Evolutionary conservation across 2,113 vertebrate genomes (phyloP).

Genomic region (Halichoerus grypus): DNA sequence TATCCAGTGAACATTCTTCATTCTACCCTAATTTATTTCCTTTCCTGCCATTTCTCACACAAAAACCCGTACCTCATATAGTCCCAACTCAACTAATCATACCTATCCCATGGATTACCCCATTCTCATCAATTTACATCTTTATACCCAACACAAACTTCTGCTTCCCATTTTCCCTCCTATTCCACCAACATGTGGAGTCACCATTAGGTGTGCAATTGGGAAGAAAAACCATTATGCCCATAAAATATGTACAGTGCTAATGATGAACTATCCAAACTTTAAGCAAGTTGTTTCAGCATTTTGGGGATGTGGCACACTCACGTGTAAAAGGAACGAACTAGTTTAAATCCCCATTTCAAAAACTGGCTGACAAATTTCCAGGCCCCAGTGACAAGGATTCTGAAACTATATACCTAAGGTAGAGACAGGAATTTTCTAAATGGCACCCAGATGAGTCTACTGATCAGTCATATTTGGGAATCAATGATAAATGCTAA

Average conservation of each 20-base stretch:
- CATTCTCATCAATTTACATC: background rate
- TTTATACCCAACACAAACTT: background rate
- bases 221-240: background rate
- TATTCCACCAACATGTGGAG: background rate
- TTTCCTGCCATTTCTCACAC: background rate
- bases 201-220: background rate
- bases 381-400: background rate
- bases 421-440: background rate
- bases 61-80: background rate
- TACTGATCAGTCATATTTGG: background rate
- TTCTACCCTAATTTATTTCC: background rate
- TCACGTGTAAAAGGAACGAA: background rate
- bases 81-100: background rate
- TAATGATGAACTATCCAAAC: constrained; percentile 5
- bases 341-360: background rate
- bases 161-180: background rate
- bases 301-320: background rate
- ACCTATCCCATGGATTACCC: background rate
- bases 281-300: constrained; percentile 49
- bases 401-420: constrained; percentile 2
- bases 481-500: constrained; percentile 23
- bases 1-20: background rate
- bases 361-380: constrained; percentile 53
- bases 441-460: background rate
- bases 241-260: background rate